Evolutionary conservation across 64 coral and sea anemone genomes (phyloP), one percentile per base, ranked within the genome.

Genomic region (Pocillopora damicornis): DNA sequence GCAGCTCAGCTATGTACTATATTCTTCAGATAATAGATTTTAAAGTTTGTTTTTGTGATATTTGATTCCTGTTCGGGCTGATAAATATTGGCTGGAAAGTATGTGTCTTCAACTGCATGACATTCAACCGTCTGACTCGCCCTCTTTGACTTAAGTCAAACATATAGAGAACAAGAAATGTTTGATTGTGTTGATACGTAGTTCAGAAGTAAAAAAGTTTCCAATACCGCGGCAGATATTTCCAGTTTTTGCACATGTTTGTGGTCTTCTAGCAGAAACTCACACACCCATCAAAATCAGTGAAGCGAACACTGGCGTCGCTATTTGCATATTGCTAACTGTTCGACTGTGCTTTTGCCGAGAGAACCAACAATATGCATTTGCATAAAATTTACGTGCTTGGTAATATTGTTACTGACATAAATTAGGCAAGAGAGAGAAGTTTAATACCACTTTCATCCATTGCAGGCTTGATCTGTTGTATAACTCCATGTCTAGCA

Each of bases 341-440:
- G 67, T 71, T 23, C 6, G 67, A 11, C 67, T n/a, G 11, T 23
- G 67, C 67, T 23, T 20, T 18, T 18, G 16, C 64, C 18, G 10
- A 80, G 78, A 18, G 38, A 64, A 85, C 15, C 25, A n/a, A 16
- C n/a, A 11, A 9, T 23, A 51, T 35, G 4, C n/a, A 85, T 85
- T 85, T 58, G 81, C 81, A 85, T 85, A 85, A 25, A 68, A 25
- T 85, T 71, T 57, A n/a, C 64, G 36, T 72, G 81, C 56, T 85
- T 73, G 23, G 81, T 63, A 85, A 85, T 85, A 65, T 85, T 18
- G 11, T 25, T n/a, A 14, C 11, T 85, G 81, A 42, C 81, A 85
- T 85, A 72, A 85, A 85, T 85, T 85, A 85, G 58, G 18, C 20
- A 58, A 85, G 61, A 73, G 65, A 57, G 37, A 12, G 62, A 5